Evolutionary conservation across 2,797 vertebrate species (phyloP).

Genomic region (Molossus alvarezi): DNA sequence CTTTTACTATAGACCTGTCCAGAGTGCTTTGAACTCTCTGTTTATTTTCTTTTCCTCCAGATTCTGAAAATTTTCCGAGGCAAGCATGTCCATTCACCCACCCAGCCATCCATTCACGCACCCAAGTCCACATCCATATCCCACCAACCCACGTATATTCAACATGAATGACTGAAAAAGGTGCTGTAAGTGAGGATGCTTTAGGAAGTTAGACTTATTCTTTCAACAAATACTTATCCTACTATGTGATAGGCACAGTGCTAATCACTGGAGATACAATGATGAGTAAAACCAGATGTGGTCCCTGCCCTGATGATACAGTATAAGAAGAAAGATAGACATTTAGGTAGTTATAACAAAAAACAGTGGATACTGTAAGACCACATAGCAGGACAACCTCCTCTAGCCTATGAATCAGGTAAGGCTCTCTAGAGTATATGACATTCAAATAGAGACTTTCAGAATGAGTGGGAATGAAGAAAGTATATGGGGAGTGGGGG

Average conservation of each 20-base stretch:
- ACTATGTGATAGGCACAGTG: conserved; percentile 6
- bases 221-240: conserved; percentile 49
- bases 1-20: not conserved
- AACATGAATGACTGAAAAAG: conserved; percentile 44
- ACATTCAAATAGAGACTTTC: conserved; percentile 42
- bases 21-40: conserved; percentile 6
- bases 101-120: not conserved
- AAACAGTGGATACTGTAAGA: not conserved
- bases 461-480: conserved; percentile 39
- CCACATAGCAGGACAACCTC: not conserved
- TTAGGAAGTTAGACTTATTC: conserved; percentile 30
- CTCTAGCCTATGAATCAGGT: not conserved
- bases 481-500: not conserved
- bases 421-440: not conserved
- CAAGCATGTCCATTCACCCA: not conserved
- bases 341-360: conserved; percentile 57
- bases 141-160: not conserved
- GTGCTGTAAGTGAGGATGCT: not conserved
- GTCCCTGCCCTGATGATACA: not conserved
- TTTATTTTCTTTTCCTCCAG: conserved; percentile 43
- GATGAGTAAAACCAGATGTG: conserved; percentile 1
- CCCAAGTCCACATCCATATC: not conserved
- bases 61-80: conserved; percentile 55
- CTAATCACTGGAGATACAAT: conserved; percentile 44
- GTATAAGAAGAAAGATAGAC: conserved; percentile 23